Conservation (phyloP, 2,113 vertebrate species). For the Holacanthus passer region DNA sequence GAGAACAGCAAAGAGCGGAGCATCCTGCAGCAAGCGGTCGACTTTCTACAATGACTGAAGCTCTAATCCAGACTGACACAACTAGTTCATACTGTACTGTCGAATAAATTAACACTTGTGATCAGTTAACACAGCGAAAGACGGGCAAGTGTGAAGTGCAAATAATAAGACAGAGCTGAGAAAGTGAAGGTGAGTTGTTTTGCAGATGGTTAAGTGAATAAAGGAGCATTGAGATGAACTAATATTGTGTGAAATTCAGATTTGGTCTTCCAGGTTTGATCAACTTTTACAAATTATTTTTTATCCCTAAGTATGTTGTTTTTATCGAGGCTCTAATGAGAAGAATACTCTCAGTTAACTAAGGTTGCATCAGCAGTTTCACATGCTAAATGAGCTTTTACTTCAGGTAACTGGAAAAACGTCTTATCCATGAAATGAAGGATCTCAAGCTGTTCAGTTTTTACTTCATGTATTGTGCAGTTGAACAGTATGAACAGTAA, state of each 20-base stretch:
- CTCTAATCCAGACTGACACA: conserved; percentile 2
- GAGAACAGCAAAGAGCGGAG: background rate
- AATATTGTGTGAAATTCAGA: background rate
- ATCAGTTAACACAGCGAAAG: conserved; percentile 1
- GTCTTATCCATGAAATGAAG: no score
- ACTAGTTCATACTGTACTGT: background rate
- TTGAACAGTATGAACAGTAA: background rate
- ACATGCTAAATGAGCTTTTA: background rate
- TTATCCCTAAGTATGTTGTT: background rate
- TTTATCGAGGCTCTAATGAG: background rate
- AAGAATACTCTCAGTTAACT: background rate
- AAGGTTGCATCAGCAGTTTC: background rate
- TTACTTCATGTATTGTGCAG: background rate
- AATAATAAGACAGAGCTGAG: background rate
- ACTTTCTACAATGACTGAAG: background rate
- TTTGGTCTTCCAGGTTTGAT: background rate
- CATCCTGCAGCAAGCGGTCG: conserved; percentile 3
- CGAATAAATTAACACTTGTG: background rate
- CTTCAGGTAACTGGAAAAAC: background rate
- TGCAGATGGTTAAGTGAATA: background rate
- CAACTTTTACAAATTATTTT: background rate
- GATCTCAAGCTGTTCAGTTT: no score
- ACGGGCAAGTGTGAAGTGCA: background rate
- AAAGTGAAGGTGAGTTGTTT: background rate
- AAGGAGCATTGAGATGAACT: background rate